These are phyloP conservation scores for Apeira syringaria DNA, from an alignment of 2,888 invertebrate species.

Conservation along the genomic window DNA sequence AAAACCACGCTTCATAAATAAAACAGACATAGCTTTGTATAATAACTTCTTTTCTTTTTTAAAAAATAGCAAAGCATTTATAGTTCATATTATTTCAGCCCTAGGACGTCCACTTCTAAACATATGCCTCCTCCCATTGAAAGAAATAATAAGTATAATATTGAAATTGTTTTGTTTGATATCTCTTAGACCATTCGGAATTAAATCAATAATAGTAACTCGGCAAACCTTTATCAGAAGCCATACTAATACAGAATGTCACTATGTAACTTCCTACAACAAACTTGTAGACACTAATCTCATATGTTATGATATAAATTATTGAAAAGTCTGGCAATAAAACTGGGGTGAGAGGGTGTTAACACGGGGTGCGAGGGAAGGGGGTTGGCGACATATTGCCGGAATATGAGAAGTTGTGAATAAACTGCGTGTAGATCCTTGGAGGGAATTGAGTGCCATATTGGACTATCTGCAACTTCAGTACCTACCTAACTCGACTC, in stretches of 20 bases:
- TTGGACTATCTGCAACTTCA: constrained; percentile 9
- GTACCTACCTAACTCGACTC: neutral
- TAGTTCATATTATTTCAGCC: too few relatives aligned
- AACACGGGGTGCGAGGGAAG: constrained; percentile 27
- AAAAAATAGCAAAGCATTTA: too few relatives aligned
- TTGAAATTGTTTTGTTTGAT: too few relatives aligned
- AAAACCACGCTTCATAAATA: too few relatives aligned
- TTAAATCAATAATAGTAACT: too few relatives aligned
- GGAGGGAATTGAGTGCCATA: constrained; percentile 7
- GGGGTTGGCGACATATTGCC: constrained; percentile 59
- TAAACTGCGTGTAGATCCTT: constrained; percentile 54
- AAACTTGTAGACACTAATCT: constrained; percentile 34
- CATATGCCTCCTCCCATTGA: too few relatives aligned
- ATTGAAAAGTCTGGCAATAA: constrained; percentile 74
- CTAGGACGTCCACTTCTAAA: too few relatives aligned
- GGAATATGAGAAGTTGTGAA: constrained; percentile 68
- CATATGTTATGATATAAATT: constrained; percentile 68
- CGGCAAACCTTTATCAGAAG: neutral
- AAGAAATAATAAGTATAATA: too few relatives aligned
- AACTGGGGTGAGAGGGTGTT: constrained; percentile 40
- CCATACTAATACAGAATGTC: neutral
- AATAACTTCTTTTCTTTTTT: too few relatives aligned
- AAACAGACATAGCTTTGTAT: too few relatives aligned
- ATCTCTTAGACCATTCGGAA: too few relatives aligned
- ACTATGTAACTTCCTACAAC: constrained; percentile 1